Conservation (phyloP, 2,888 invertebrate species). For the Muschampia plurimacula region DNA sequence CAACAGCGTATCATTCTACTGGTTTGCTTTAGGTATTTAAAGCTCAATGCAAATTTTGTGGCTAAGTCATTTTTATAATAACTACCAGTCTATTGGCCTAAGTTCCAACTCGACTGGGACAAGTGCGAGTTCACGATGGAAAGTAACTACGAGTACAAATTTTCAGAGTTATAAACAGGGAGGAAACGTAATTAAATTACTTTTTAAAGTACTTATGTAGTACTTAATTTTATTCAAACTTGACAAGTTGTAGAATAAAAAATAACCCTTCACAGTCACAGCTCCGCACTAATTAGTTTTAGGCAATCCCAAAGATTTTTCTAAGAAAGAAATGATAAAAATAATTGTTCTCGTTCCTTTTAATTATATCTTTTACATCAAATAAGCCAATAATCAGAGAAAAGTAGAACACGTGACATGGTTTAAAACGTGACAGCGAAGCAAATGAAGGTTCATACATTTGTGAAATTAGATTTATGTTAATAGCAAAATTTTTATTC, state of each 20-base stretch:
- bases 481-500: conserved; percentile 29
- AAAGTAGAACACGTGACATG: conserved; percentile 32
- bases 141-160: too few species aligned
- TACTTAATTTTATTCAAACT: neutral
- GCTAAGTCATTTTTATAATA: conserved; percentile 32
- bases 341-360: neutral
- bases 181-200: neutral
- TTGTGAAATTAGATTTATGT: conserved; percentile 35
- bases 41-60: conserved; percentile 31
- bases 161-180: neutral
- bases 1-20: conserved; percentile 26
- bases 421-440: conserved; percentile 29
- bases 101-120: conserved; percentile 7
- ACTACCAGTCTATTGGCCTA: conserved; percentile 28
- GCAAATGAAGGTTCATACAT: conserved; percentile 34
- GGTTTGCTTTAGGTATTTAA: conserved; percentile 26
- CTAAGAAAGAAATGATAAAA: too few species aligned
- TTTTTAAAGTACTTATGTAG: neutral
- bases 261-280: too few species aligned
- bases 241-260: neutral
- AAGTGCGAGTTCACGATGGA: neutral
- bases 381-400: conserved; percentile 14
- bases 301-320: too few species aligned
- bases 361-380: conserved; percentile 4
- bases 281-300: too few species aligned